phyloP scores from a whole-genome alignment of 2,113 vertebrate genomes.

The Hydropotes inermis region DNA sequence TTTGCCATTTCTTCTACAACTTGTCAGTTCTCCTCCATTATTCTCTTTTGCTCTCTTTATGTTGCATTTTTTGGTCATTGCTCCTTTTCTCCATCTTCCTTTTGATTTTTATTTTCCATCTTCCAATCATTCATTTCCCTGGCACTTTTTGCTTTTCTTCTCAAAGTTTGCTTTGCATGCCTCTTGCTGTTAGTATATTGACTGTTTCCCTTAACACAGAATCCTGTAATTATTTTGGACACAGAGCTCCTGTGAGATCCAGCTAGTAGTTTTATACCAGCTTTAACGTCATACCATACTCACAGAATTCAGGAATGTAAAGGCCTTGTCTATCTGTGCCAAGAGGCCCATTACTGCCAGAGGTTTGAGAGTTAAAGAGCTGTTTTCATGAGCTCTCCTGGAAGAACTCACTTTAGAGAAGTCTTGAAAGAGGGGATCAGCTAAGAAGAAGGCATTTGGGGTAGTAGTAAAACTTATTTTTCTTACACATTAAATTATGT shows the following conservation, averaged over 20 bases:
- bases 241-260: neutral
- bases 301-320: neutral
- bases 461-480: neutral
- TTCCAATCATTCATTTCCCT: neutral
- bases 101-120: neutral
- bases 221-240: neutral
- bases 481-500: neutral
- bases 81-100: neutral
- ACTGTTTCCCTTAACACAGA: neutral
- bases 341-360: neutral
- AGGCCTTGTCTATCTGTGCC: neutral
- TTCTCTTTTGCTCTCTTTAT: neutral
- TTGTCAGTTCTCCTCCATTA: neutral
- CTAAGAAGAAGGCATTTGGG: neutral
- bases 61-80: neutral
- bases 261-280: neutral
- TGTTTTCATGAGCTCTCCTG: neutral
- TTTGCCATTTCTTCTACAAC: neutral
- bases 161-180: neutral
- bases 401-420: neutral
- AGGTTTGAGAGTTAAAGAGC: neutral
- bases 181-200: neutral
- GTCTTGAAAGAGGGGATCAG: neutral
- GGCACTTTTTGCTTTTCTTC: neutral
- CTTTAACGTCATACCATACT: neutral